Percentiles rank a stretch among this genome's conserved stretches.
These are phyloP conservation scores for Epistrophe grossulariae DNA, from an alignment of 2,888 invertebrate genomes.

Conservation along the genomic window DNA sequence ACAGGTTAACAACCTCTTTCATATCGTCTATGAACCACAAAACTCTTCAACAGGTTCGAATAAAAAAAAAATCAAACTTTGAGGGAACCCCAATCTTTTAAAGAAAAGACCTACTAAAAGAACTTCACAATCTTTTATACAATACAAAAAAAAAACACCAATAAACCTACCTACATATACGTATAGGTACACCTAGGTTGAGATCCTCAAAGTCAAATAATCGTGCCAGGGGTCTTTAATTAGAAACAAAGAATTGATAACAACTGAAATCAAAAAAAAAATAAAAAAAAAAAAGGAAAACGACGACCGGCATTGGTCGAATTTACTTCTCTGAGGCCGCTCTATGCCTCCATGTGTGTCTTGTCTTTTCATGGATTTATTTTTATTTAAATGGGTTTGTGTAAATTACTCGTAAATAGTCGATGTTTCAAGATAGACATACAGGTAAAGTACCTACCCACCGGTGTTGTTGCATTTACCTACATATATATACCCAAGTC, in stretches of 20 bases:
- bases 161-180: background rate
- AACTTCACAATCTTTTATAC: constrained; percentile 15
- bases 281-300: constrained; percentile 4
- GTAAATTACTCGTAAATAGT: constrained; percentile 69
- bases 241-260: constrained; percentile 70
- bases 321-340: background rate
- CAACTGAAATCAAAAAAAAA: constrained; percentile 48
- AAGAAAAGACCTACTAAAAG: constrained; percentile 27
- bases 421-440: constrained; percentile 46
- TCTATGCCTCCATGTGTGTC: constrained; percentile 6
- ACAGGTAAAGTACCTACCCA: constrained; percentile 24
- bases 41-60: constrained; percentile 42
- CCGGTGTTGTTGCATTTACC: background rate
- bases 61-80: background rate
- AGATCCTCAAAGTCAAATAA: constrained; percentile 49
- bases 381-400: constrained; percentile 54
- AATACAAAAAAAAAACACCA: background rate
- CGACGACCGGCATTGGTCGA: constrained; percentile 41
- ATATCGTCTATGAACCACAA: constrained; percentile 47
- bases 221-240: constrained; percentile 72
- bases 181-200: constrained; percentile 5
- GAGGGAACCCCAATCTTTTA: constrained; percentile 34
- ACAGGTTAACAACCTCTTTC: constrained; percentile 35
- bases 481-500: background rate
- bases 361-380: constrained; percentile 24